A percentile compares a stretch with the other conserved stretches of the same genome.
These are phyloP conservation scores for Miltochrista miniata DNA, from an alignment of 2,888 invertebrate genomes.

Conservation along the genomic window DNA sequence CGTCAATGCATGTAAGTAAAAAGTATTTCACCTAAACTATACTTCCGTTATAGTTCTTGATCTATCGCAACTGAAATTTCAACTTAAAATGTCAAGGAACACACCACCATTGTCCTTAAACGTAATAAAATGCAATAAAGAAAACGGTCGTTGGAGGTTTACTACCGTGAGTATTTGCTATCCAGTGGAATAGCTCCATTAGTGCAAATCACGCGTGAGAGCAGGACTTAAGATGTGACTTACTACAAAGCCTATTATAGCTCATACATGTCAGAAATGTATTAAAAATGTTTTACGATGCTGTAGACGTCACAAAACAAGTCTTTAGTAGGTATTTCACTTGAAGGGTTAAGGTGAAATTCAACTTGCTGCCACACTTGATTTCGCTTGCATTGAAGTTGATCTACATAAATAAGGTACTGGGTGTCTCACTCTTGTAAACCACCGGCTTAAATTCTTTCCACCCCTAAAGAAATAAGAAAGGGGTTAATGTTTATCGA, in stretches of 20 bases:
- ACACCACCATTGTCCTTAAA: neutral
- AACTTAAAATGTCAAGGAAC: neutral
- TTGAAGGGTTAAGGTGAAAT: no score
- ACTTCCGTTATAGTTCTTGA: no score
- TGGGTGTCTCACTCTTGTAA: no score
- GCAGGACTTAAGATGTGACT: slow-evolving; percentile 3
- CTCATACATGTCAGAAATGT: neutral
- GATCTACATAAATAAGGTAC: no score
- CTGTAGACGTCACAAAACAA: neutral
- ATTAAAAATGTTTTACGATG: neutral
- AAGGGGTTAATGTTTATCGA: no score
- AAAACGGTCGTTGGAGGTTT: neutral
- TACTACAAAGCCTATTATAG: neutral
- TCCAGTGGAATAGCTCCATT: slow-evolving; percentile 3
- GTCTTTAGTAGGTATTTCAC: no score
- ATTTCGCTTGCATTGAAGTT: no score
- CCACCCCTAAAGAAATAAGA: no score
- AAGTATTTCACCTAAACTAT: no score
- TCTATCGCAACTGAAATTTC: neutral
- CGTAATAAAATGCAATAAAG: neutral
- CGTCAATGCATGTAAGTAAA: no score
- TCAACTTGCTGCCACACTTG: no score
- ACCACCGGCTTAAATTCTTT: no score
- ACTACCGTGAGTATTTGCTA: neutral
- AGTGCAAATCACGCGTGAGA: slow-evolving; percentile 5